Conservation (phyloP, 2,113 vertebrate genomes). For the Oriolus oriolus region DNA sequence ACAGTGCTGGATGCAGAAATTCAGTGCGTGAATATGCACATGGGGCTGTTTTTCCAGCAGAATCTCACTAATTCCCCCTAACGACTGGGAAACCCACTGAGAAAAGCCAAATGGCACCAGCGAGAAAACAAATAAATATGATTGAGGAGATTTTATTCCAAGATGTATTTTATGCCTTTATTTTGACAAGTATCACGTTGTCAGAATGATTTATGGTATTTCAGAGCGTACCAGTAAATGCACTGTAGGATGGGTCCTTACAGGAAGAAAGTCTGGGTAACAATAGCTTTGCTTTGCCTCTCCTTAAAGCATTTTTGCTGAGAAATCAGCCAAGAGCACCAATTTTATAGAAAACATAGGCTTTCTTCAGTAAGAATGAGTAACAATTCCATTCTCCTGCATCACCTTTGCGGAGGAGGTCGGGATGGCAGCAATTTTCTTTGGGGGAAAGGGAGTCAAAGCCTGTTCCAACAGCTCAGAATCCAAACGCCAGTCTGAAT, state of each 20-base stretch:
- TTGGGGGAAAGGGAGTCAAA: neutral
- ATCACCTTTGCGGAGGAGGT: neutral
- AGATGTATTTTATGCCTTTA: conserved; percentile 54
- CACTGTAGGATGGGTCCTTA: conserved; percentile 2
- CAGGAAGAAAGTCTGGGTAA: conserved; percentile 25
- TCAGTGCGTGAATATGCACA: neutral
- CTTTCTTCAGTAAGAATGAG: neutral
- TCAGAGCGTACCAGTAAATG: conserved; percentile 36
- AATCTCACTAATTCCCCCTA: conserved; percentile 52
- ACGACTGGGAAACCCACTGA: conserved; percentile 42
- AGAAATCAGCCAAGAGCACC: neutral
- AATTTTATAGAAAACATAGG: neutral
- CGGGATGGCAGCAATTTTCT: neutral
- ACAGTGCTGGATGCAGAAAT: neutral
- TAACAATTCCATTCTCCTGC: neutral
- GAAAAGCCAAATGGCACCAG: conserved; percentile 44
- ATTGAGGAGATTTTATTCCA: conserved; percentile 42
- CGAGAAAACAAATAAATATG: conserved; percentile 56
- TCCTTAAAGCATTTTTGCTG: neutral
- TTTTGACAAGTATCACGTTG: conserved; percentile 61
- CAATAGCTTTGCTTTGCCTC: conserved; percentile 11
- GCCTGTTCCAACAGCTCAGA: neutral
- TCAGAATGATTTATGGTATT: conserved; percentile 66
- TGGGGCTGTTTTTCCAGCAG: conserved; percentile 27
- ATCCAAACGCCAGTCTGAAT: neutral